phyloP scores from a whole-genome alignment of 2,113 vertebrate genomes.

The Semnopithecus entellus region DNA sequence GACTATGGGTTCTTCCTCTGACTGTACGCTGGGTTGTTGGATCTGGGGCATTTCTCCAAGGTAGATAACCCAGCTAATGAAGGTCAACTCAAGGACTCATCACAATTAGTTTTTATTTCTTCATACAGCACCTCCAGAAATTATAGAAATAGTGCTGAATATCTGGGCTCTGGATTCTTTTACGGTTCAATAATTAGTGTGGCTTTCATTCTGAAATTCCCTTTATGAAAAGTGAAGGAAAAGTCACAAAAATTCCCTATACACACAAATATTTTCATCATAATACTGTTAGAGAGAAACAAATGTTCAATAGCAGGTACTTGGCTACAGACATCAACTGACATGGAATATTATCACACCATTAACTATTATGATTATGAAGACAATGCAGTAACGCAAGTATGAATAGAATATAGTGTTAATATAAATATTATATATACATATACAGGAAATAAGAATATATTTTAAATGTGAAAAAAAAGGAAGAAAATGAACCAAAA shows the following conservation, averaged over 20 bases:
- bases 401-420: not conserved
- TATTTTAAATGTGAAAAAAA: not conserved
- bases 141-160: not conserved
- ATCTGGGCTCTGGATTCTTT: not conserved
- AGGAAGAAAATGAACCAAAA: slow-evolving; percentile 10
- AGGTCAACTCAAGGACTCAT: not conserved
- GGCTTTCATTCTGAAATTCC: not conserved
- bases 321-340: not conserved
- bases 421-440: not conserved
- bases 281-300: not conserved
- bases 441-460: not conserved
- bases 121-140: not conserved
- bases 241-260: not conserved
- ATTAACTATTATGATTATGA: not conserved
- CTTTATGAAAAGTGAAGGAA: not conserved
- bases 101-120: not conserved
- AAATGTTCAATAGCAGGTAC: not conserved
- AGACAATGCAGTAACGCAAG: not conserved
- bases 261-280: not conserved
- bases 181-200: not conserved
- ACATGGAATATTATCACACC: not conserved
- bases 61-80: not conserved
- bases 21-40: not conserved
- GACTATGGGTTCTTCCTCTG: not conserved
- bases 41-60: not conserved